Conservation (phyloP, 1,140 invertebrate genomes). For the Uloborus diversus region DNA sequence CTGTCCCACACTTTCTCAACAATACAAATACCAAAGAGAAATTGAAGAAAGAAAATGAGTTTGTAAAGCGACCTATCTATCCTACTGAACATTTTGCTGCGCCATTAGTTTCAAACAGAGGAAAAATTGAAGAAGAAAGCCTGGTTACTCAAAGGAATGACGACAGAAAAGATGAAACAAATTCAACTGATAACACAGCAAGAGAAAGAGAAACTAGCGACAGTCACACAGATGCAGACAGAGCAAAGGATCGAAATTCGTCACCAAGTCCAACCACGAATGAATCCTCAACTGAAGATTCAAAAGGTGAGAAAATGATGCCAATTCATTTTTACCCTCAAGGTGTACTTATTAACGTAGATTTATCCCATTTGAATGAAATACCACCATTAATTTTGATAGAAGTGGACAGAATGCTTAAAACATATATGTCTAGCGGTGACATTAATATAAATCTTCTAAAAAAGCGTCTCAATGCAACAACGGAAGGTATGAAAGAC, state of each 20-base stretch:
- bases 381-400: conserved; percentile 26
- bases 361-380: conserved; percentile 36
- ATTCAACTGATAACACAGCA: not conserved
- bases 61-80: too few relatives aligned
- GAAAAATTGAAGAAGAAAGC: too few relatives aligned
- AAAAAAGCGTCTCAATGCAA: conserved; percentile 18
- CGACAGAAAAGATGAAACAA: not conserved
- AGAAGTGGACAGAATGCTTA: conserved; percentile 45
- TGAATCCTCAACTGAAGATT: not conserved
- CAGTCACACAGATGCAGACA: too few relatives aligned
- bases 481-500: not conserved
- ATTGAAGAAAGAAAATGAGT: too few relatives aligned
- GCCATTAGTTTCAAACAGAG: too few relatives aligned
- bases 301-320: not conserved
- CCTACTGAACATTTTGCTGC: too few relatives aligned
- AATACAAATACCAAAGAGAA: too few relatives aligned
- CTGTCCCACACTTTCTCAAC: too few relatives aligned
- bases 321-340: conserved; percentile 35
- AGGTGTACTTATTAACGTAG: conserved; percentile 38
- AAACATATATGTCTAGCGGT: conserved; percentile 31
- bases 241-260: too few relatives aligned
- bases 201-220: not conserved
- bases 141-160: too few relatives aligned
- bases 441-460: conserved; percentile 30
- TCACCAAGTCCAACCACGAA: not conserved